Evolutionary conservation across 2,888 invertebrate genomes (phyloP).

Genomic region (Hypomecis atomaria): DNA sequence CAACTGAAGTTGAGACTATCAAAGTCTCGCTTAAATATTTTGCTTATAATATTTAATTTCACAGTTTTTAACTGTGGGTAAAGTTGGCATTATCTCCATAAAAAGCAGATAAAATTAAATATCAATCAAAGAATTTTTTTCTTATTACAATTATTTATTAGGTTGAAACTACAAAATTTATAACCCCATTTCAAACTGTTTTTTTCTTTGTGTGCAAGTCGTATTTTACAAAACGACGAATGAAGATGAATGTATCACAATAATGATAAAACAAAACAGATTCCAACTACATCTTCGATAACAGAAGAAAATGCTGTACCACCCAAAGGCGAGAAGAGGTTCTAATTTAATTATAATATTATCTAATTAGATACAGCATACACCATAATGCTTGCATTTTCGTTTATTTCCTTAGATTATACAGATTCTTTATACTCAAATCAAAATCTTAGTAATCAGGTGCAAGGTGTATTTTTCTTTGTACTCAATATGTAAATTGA

Average conservation of each 20-base stretch:
- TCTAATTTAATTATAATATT: conserved; percentile 67
- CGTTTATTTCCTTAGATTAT: conserved; percentile 65
- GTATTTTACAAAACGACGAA: not conserved
- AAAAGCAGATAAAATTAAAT: too few relatives aligned
- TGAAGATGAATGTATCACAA: conserved; percentile 33
- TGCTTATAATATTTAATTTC: too few relatives aligned
- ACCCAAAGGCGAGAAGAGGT: conserved; percentile 75
- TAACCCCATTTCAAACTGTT: too few relatives aligned
- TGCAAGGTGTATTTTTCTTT: conserved; percentile 55
- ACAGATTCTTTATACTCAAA: conserved; percentile 22
- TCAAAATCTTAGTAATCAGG: conserved; percentile 42
- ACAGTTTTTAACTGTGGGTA: too few relatives aligned
- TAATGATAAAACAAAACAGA: conserved; percentile 42
- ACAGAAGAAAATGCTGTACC: conserved; percentile 61
- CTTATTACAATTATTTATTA: too few relatives aligned
- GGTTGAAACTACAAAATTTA: too few relatives aligned
- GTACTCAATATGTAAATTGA: conserved; percentile 45
- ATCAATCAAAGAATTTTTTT: too few relatives aligned
- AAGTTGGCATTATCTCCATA: too few relatives aligned
- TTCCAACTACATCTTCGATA: conserved; percentile 59
- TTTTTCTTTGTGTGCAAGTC: not conserved
- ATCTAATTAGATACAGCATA: conserved; percentile 78
- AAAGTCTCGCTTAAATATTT: too few relatives aligned
- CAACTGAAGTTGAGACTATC: too few relatives aligned
- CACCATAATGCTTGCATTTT: conserved; percentile 73